A percentile compares a stretch with the other conserved stretches of the same genome.
Evolutionary conservation across 2,888 invertebrate species (phyloP).

Genomic region (Minunthozetes semirufus): DNA sequence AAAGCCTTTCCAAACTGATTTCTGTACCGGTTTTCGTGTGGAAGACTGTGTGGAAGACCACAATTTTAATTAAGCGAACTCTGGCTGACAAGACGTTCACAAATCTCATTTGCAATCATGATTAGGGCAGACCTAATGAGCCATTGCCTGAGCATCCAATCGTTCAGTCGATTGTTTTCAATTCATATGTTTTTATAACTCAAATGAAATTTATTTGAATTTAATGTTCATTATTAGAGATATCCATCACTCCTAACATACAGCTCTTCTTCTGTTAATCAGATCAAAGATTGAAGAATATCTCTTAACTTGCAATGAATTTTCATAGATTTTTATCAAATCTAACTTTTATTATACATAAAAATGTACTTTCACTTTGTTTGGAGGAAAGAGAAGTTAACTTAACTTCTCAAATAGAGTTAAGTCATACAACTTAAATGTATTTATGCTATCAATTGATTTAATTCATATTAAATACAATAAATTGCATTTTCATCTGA

Average conservation of each 20-base stretch:
- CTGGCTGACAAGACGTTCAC: slow-evolving; percentile 7
- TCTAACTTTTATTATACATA: neutral
- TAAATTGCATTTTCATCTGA: no score
- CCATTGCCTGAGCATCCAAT: neutral
- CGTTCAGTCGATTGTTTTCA: neutral
- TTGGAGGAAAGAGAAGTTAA: no score
- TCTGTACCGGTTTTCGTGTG: neutral
- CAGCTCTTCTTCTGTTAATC: neutral
- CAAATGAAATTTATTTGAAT: neutral
- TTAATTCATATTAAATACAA: no score
- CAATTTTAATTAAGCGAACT: slow-evolving; percentile 25
- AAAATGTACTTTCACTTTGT: neutral
- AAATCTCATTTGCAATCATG: slow-evolving; percentile 20
- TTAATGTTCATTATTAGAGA: neutral
- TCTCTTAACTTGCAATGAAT: neutral
- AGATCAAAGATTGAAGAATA: neutral
- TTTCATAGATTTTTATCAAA: neutral
- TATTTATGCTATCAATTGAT: no score
- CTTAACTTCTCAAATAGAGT: neutral
- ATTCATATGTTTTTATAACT: neutral
- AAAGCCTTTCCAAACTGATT: neutral
- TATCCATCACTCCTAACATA: neutral
- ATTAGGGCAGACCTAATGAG: slow-evolving; percentile 12
- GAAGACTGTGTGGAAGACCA: neutral
- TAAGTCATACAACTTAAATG: neutral